These are phyloP conservation scores for Rhabditoides inermis DNA, from an alignment of 2,888 invertebrate species.

Conservation along the genomic window DNA sequence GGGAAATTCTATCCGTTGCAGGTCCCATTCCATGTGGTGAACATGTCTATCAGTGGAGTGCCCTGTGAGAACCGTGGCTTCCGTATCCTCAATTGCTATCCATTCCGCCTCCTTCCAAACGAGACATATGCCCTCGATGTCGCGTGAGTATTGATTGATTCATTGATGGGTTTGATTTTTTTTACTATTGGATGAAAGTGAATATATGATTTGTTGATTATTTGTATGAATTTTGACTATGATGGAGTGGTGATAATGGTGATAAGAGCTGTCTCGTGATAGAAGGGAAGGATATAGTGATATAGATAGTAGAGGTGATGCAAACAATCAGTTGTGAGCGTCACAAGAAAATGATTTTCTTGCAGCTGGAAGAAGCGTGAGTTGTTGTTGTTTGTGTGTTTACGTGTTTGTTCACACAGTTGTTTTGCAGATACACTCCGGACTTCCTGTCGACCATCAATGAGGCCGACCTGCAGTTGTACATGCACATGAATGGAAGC, in stretches of 20 bases:
- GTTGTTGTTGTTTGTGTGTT: no score
- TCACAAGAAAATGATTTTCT: no score
- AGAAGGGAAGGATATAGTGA: no score
- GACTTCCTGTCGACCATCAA: conserved; percentile 75
- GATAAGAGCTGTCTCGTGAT: neutral
- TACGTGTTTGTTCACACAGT: neutral
- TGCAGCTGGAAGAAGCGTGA: no score
- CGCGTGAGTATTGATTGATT: conserved; percentile 60
- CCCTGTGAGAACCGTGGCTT: conserved; percentile 61
- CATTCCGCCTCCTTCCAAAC: conserved; percentile 68
- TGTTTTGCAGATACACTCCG: conserved; percentile 65
- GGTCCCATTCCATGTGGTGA: conserved; percentile 64
- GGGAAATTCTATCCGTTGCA: conserved; percentile 60
- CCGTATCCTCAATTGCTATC: conserved; percentile 67
- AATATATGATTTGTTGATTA: no score
- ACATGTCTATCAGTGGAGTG: conserved; percentile 58
- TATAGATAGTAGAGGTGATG: no score
- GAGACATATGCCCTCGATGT: conserved; percentile 71
- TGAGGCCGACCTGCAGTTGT: conserved; percentile 57
- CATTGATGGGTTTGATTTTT: no score
- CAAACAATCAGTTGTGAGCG: no score
- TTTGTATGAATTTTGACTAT: no score
- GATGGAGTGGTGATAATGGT: neutral
- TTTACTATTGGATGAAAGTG: neutral
- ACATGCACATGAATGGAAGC: conserved; percentile 51